Evolutionary conservation across 2,113 vertebrate genomes (phyloP), one percentile per base, ranked within the genome.

Genomic region (Chrysemys picta): DNA sequence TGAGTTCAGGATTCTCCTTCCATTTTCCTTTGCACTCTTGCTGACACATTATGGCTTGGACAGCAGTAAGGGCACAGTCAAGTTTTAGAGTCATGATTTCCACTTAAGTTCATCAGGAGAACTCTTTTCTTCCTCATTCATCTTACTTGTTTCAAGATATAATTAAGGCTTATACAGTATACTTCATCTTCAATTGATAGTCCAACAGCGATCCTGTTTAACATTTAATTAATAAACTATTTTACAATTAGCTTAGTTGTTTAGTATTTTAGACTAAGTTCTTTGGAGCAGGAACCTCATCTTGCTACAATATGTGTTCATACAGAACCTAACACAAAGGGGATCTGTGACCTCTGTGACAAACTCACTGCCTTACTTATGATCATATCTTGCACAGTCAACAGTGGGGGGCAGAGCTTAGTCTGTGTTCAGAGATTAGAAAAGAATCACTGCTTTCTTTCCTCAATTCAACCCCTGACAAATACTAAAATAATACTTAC

Each of bases 401-500:
- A 6, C 27, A 72, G 80, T 10, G 24, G 89, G 11, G 75, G 80
- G 14, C 3, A 87, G 35, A 19, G 53, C 4, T 76, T 80, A 35
- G 24, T 88, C 92, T 80, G 49, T 75, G 27, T 24, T 80, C 5
- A 49, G 80, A 81, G 31, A 29, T 47, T 84, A 49, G 35, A 14
- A 82, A 45, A 56, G 35, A 27, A 54, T 56, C 8, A 38, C 81
- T 78, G 82, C 16, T 7, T 83, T 87, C 86, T 88, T 96, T 1
- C 1, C 9, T 88, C 59, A 35, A 6, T 79, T 84, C 84, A 31
- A 81, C 12, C 10, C 75, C 86, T 24, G 25, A 45, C 56, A 89
- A 87, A 80, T 54, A 82, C 57, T 82, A 87, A 95, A 94, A 72
- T 65, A 94, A 45, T 87, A 96, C 95, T 98, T 98, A 99, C 97